A percentile compares a stretch with the other conserved stretches of the same genome.
These are phyloP conservation scores for Parascotia fuliginaria DNA, from an alignment of 2,888 invertebrate genomes.

Conservation along the genomic window DNA sequence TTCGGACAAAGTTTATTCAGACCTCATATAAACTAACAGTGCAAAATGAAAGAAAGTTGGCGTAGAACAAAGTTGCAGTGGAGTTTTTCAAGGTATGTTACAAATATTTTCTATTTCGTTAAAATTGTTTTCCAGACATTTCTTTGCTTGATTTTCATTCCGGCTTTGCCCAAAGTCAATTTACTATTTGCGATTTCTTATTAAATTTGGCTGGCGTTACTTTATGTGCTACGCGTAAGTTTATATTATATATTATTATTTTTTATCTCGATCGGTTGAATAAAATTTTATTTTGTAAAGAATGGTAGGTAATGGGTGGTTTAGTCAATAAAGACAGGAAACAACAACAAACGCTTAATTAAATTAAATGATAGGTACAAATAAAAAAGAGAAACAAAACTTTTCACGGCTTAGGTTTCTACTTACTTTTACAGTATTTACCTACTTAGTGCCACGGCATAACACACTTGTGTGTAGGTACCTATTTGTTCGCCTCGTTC, in stretches of 20 bases:
- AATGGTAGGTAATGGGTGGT: background rate
- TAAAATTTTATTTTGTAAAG: background rate
- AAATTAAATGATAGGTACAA: conserved; percentile 20
- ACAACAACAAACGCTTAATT: conserved; percentile 13
- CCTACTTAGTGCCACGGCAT: conserved; percentile 6
- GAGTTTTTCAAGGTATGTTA: conserved; percentile 53
- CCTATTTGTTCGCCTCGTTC: background rate
- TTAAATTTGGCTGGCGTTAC: conserved; percentile 30
- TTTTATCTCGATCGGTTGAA: no score
- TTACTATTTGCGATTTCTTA: conserved; percentile 36
- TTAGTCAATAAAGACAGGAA: conserved; percentile 7
- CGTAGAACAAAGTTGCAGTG: conserved; percentile 28
- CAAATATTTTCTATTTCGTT: conserved; percentile 4
- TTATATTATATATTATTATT: background rate
- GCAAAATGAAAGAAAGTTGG: conserved; percentile 55
- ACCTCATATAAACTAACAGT: conserved; percentile 51
- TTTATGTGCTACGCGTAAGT: conserved; percentile 8
- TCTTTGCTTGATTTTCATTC: conserved; percentile 37
- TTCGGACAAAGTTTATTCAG: conserved; percentile 67
- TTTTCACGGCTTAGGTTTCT: conserved; percentile 27
- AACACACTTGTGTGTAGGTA: background rate
- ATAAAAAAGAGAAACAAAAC: conserved; percentile 17
- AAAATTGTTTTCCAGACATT: conserved; percentile 18
- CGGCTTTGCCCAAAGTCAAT: conserved; percentile 28
- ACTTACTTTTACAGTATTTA: conserved; percentile 31